phyloP scores from a whole-genome alignment of 2,888 invertebrate species.

The Drosophila niveifrons region DNA sequence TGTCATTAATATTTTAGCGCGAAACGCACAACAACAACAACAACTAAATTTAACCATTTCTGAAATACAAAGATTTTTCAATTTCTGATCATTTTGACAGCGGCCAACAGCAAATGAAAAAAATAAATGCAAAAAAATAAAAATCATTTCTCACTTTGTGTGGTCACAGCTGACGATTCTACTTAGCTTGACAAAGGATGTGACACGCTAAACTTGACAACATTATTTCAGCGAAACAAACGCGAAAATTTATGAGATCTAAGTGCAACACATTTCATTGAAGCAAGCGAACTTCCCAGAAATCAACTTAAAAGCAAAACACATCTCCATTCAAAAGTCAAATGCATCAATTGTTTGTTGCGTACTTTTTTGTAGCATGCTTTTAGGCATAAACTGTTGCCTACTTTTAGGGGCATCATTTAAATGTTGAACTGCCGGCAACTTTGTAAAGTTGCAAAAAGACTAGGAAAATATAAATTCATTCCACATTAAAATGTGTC shows the following conservation, averaged over 20 bases:
- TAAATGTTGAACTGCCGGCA: neutral
- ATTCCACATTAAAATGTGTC: too few relatives aligned
- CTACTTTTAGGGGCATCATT: constrained; percentile 5
- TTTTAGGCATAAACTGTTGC: constrained; percentile 31
- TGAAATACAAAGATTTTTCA: constrained; percentile 45
- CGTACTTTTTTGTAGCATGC: constrained; percentile 30
- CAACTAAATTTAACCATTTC: constrained; percentile 11
- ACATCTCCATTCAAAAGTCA: neutral
- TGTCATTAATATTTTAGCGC: constrained; percentile 70
- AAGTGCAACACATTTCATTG: constrained; percentile 21
- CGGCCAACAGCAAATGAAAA: constrained; percentile 8
- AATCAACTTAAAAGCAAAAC: neutral
- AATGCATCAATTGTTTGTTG: neutral
- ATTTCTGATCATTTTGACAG: constrained; percentile 56
- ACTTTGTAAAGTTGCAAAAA: neutral
- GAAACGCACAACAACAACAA: constrained; percentile 32
- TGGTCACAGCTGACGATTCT: constrained; percentile 32
- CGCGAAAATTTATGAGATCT: constrained; percentile 2
- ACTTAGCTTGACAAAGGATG: constrained; percentile 76
- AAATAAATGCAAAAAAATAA: constrained; percentile 41
- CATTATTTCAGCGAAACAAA: constrained; percentile 46
- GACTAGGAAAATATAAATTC: too few relatives aligned
- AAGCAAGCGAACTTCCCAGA: neutral
- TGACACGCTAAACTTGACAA: constrained; percentile 69
- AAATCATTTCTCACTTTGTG: constrained; percentile 34